phyloP scores from a whole-genome alignment of 2,113 vertebrate species.

The Prietella phreatophila region DNA sequence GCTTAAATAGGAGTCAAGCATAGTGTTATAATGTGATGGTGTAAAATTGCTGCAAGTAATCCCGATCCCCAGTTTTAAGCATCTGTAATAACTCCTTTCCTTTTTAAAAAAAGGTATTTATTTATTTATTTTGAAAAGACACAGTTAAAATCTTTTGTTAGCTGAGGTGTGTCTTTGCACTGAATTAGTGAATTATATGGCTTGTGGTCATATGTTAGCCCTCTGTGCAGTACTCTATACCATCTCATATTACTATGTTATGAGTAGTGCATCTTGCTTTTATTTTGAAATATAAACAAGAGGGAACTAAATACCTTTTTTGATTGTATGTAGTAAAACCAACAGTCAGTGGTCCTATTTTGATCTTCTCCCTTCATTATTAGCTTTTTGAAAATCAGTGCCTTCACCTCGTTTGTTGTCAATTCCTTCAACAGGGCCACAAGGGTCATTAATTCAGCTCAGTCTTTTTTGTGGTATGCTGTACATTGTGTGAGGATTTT shows the following conservation, averaged over 20 bases:
- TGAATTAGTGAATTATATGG: conserved; percentile 24
- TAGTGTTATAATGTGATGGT: background rate
- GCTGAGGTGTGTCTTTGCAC: background rate
- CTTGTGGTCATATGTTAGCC: background rate
- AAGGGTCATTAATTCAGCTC: background rate
- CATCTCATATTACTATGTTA: conserved; percentile 39
- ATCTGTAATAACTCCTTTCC: background rate
- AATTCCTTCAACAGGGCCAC: background rate
- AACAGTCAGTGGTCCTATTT: conserved; percentile 50
- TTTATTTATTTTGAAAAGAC: background rate
- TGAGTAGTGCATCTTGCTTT: conserved; percentile 31
- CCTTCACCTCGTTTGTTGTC: conserved; percentile 22
- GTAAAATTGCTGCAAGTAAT: conserved; percentile 13
- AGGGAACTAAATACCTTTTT: conserved; percentile 52
- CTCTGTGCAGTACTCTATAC: conserved; percentile 26
- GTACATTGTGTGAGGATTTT: background rate
- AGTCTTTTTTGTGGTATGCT: background rate
- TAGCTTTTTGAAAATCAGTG: conserved; percentile 38
- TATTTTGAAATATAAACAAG: conserved; percentile 40
- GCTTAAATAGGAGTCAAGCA: background rate
- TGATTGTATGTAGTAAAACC: conserved; percentile 50
- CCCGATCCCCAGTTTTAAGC: conserved; percentile 1
- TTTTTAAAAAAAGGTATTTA: background rate
- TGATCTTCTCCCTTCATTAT: conserved; percentile 35
- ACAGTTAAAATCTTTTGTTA: conserved; percentile 19